These are phyloP conservation scores for Trachelus stipa DNA, from an alignment of 2,888 invertebrate species.

Conservation along the genomic window DNA sequence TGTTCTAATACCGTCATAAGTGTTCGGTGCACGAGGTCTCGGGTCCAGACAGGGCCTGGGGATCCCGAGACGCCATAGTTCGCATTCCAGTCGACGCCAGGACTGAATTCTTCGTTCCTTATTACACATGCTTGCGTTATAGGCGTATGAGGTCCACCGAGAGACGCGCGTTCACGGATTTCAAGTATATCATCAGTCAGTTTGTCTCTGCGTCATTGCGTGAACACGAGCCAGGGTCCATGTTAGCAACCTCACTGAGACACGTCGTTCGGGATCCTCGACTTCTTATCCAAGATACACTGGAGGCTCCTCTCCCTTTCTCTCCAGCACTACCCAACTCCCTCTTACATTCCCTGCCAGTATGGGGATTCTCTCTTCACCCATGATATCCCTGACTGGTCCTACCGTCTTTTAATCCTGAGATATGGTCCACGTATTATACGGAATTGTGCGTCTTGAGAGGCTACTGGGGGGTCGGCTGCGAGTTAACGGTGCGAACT, in stretches of 20 bases:
- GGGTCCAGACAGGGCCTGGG: conserved; percentile 17
- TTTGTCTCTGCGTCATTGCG: conserved; percentile 10
- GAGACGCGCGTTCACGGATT: conserved; percentile 27
- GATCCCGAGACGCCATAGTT: conserved; percentile 39
- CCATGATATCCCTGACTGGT: conserved; percentile 24
- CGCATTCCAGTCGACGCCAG: conserved; percentile 53
- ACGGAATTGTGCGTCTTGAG: conserved; percentile 54
- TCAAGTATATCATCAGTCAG: conserved; percentile 41
- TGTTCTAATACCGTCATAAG: conserved; percentile 12
- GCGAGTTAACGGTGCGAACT: conserved; percentile 46
- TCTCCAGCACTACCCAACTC: neutral
- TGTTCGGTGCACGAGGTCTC: conserved; percentile 7
- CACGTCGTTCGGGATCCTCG: conserved; percentile 1
- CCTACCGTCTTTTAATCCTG: conserved; percentile 59
- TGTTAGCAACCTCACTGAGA: neutral
- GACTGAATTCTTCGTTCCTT: conserved; percentile 41
- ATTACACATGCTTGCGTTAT: conserved; percentile 46
- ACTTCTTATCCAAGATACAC: too few relatives aligned
- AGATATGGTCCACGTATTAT: conserved; percentile 64
- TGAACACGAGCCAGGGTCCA: neutral
- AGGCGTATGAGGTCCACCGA: neutral
- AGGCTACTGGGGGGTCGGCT: conserved; percentile 48
- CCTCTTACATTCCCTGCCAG: conserved; percentile 7
- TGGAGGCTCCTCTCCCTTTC: conserved; percentile 14
- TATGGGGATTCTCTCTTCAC: conserved; percentile 16